Evolutionary conservation across 2,113 vertebrate species (phyloP), one percentile per base, ranked within the genome.

Genomic region (Benitochromis conjunctus): DNA sequence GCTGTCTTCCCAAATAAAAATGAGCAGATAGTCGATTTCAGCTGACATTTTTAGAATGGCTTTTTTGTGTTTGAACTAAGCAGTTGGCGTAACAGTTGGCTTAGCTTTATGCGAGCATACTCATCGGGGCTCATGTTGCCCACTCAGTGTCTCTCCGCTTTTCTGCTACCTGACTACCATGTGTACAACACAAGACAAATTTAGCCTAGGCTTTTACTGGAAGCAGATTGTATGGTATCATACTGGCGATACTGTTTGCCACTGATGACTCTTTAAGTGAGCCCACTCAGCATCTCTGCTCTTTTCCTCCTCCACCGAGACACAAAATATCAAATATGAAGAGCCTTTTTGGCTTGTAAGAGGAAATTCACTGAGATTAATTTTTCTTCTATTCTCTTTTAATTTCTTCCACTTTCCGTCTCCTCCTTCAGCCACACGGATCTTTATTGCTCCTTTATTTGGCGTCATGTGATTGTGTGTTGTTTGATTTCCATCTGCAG

Each of bases 211-310:
- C 76, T 91, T 89, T 92, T 88, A 87, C 91, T 92, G 85, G 86
- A 84, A 92, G 88, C 94, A 95, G 94, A 94, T 95, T 93, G 93
- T 83, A 34, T 83, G 86, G 88, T 94, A 91, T 93, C 92, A 93
- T 93, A 89, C 85, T 89, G 92, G 92, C 60, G 81, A 90, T 91
- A 90, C 90, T 90, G 91, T 93, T 91, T 90, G 82, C 88, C 91
- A 90, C 84, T 54, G 89, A 91, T 95, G 93, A 94, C 94, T 93
- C 92, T 85, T 91, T 66, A 76, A 86, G 64, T 81, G 90, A 21
- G 89, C 92, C 92, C 92, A 93, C 90, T 95, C 91, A 10, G 86
- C 79, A 80, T 90, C 91, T 82, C 84, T 89, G 86, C 90, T 90
- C 86, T 94, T 91, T 88, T 82, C 85, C 81, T 92, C 90, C 92